Evolutionary conservation across 2,113 vertebrate genomes (phyloP).

Genomic region (Trematocara unimaculatum): DNA sequence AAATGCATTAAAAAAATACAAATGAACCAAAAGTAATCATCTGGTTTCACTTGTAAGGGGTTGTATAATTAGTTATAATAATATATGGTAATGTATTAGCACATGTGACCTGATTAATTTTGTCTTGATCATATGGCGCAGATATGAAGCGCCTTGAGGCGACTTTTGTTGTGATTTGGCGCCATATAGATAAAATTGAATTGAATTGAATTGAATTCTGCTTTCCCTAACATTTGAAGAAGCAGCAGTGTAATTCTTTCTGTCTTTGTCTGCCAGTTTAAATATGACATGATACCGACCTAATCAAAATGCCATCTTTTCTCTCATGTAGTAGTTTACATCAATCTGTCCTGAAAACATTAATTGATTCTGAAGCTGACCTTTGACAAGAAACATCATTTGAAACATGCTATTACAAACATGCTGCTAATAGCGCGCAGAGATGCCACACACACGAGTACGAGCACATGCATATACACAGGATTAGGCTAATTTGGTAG

Average conservation of each 20-base stretch:
- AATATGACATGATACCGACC: constrained; percentile 5
- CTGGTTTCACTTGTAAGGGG: background rate
- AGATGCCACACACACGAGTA: background rate
- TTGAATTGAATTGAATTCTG: background rate
- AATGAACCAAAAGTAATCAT: background rate
- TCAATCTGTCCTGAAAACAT: constrained; percentile 46
- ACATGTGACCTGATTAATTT: background rate
- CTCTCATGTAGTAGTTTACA: constrained; percentile 12
- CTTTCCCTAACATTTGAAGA: background rate
- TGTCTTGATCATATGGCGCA: background rate
- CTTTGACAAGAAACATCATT: constrained; percentile 54
- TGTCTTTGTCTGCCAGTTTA: background rate
- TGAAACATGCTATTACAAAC: constrained; percentile 27
- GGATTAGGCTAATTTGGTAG: constrained; percentile 50
- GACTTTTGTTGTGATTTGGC: too few relatives aligned
- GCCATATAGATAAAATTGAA: too few relatives aligned
- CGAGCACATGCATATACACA: background rate
- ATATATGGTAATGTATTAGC: background rate
- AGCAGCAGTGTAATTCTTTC: background rate
- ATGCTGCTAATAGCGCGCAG: background rate
- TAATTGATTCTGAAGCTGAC: constrained; percentile 59
- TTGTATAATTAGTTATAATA: background rate
- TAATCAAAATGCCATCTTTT: constrained; percentile 49
- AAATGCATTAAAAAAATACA: background rate
- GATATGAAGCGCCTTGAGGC: background rate